Conservation (phyloP, 2,888 invertebrate genomes). For the Chloroclystis v-ata region DNA sequence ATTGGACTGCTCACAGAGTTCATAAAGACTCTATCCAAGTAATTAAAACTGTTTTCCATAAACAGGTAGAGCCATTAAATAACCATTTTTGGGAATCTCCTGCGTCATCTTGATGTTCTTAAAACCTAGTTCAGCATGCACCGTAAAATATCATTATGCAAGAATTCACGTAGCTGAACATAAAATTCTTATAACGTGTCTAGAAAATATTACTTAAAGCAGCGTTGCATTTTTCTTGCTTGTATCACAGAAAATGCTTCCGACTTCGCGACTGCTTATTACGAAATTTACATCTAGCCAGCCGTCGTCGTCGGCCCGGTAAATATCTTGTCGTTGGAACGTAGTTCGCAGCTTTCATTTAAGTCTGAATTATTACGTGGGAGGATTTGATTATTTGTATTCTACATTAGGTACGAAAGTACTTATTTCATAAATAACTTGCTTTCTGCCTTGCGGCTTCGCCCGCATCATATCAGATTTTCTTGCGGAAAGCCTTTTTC, state of each 20-base stretch:
- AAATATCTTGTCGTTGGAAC: slow-evolving; percentile 21
- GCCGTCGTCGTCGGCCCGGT: slow-evolving; percentile 25
- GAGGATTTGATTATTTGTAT: not conserved
- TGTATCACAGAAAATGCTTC: slow-evolving; percentile 16
- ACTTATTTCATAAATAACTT: too few relatives aligned
- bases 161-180: not conserved
- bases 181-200: slow-evolving; percentile 5
- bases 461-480: too few relatives aligned
- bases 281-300: slow-evolving; percentile 23
- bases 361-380: slow-evolving; percentile 13
- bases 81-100: too few relatives aligned
- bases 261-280: slow-evolving; percentile 13
- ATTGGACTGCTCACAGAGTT: too few relatives aligned
- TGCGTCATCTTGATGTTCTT: too few relatives aligned
- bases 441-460: too few relatives aligned
- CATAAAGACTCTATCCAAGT: too few relatives aligned
- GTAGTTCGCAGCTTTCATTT: slow-evolving; percentile 16
- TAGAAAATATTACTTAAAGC: slow-evolving; percentile 6
- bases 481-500: too few relatives aligned
- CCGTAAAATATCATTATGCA: not conserved
- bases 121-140: not conserved
- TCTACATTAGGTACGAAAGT: too few relatives aligned
- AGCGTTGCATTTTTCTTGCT: slow-evolving; percentile 13
- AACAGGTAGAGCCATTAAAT: too few relatives aligned
- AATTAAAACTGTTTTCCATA: too few relatives aligned